Percentiles rank a stretch among this genome's conserved stretches.
Conservation (phyloP, 2,797 vertebrate species). For the Trichosurus vulpecula region DNA sequence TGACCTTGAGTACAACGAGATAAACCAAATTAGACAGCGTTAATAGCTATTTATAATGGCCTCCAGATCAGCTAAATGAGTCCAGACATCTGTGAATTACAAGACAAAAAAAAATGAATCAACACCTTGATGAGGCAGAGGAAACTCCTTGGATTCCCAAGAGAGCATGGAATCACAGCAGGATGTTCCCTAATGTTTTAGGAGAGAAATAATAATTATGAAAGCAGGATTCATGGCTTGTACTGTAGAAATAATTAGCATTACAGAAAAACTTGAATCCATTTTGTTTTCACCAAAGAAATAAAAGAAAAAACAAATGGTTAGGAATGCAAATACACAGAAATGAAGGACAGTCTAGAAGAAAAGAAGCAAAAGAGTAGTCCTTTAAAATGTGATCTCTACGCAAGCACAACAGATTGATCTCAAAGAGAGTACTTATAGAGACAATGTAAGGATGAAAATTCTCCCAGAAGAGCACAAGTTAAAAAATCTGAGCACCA, state of each 20-base stretch:
- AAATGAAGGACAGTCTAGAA: neutral
- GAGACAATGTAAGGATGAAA: neutral
- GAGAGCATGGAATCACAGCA: neutral
- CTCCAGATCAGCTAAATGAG: no score
- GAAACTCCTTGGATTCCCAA: neutral
- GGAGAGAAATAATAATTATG: neutral
- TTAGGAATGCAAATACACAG: neutral
- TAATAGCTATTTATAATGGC: no score
- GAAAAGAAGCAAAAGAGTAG: neutral
- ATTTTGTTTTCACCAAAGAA: neutral
- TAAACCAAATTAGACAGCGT: no score
- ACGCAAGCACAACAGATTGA: neutral
- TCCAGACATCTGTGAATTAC: no score
- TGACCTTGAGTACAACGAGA: no score
- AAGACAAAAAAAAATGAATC: neutral
- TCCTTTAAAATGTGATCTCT: no score
- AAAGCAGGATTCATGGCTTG: neutral
- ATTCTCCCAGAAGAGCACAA: neutral
- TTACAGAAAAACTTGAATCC: neutral
- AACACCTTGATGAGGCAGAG: neutral
- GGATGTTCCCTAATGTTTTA: neutral
- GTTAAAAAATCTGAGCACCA: neutral
- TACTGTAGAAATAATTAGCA: neutral
- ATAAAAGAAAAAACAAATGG: neutral
- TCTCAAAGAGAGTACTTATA: neutral